Base-by-base conservation (phyloP, 2,797 vertebrate species). In the Sandelia bainsii region DNA sequence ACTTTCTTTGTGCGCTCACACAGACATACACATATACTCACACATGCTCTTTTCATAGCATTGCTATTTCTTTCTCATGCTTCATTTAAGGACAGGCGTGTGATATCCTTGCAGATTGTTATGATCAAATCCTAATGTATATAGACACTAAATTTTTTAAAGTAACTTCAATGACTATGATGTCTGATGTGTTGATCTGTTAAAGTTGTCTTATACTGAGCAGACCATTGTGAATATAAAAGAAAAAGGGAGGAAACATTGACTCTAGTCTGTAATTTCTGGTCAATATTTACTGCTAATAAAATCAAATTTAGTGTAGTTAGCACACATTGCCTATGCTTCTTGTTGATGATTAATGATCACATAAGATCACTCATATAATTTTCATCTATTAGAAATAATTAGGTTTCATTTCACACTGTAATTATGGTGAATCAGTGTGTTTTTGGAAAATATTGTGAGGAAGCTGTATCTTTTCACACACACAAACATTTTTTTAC, bases 101-200 rank as follows among this genome's bases (percentile, higher is more conserved):
- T 45, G 23, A 17, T 42, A 34, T 77, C 23, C 49, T 22, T 37
- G 4, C 27, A 9, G 22, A 45, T 13, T 52, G 40, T 1, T 22
- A 40, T 29, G 22, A 59, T 59, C 12, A 45, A 5, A 20, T 1
- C 20, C 14, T 45, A 19, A 1, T 8, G 16, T n/a, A 45, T n/a
- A 11, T 48, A 48, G n/a, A 16, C 8, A 20, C 17, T 45, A n/a
- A 45, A 19, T 6, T 4, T 20, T 45, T n/a, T 25, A 12, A 70
- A 16, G 6, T 20, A 19, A 27, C 27, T 45, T 61, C 10, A 39
- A 16, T 54, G n/a, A 39, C 11, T 10, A 52, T 39, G 9, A 23
- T 37, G 61, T 69, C 57, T 23, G 73, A 70, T 78, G 23, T 74
- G 65, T 65, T 23, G 73, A 70, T 78, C 20, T 74, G 65, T 65